Evolutionary conservation across 2,888 invertebrate species (phyloP), one percentile per base, ranked within the genome.

Genomic region (Marronus borbonicus): DNA sequence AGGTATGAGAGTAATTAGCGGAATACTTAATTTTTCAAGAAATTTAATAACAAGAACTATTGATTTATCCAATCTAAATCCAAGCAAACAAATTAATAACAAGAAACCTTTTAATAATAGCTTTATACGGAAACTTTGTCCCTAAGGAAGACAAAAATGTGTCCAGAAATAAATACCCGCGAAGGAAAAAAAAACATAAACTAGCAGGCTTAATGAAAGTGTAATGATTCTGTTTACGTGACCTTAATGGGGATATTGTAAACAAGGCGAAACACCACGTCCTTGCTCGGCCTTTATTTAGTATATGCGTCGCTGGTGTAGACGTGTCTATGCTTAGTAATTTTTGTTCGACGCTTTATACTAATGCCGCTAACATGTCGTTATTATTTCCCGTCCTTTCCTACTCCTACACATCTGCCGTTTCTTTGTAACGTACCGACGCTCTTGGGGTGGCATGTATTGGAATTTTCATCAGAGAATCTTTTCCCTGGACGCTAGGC

Each of bases 381-480:
- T 60, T 44, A 60, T 60, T 72, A 72, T 72, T 72, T 72, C 72
- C 24, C 44, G 36, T 60, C 60, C 39, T 49, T 44, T 24, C 49
- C 2, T 60, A 7, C 44, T 49, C 50, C 28, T 12, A 12, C 62
- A 31, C 62, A 62, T 68, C 50, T 28, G 12, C 68, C 28, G 68
- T 24, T 28, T 24, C 68, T 50, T 28, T 50, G 50, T 68, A 62
- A 31, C 62, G 36, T 52, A 10, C 68, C 68, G 50, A 68, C 49
- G 66, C 44, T 66, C 50, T 39, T 14, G 44, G 58, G 55, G 31
- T n/a, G 52, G 39, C 60, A 12, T 60, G 58, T 74, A 74, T 74
- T 74, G 49, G 72, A 74, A 74, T 74, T 74, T 74, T 74, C 72
- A 74, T 74, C 72, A 74, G 72, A 31, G 60, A 74, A 28, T 60